Evolutionary conservation across 2,888 invertebrate genomes (phyloP).

Genomic region (Drosophila falleni): DNA sequence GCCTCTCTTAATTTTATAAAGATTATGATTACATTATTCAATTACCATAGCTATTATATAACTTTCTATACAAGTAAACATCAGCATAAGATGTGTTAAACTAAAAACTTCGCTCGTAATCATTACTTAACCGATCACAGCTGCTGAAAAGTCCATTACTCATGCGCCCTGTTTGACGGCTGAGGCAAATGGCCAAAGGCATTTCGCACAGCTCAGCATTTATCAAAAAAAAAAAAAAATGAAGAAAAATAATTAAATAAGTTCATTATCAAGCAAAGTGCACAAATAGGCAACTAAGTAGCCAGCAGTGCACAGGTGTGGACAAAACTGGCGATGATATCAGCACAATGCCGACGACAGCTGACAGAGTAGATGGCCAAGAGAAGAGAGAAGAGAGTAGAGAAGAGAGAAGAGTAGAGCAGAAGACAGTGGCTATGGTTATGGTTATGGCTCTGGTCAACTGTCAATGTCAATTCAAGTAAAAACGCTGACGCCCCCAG

Average conservation of each 20-base stretch:
- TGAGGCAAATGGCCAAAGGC: slow-evolving; percentile 27
- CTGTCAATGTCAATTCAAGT: slow-evolving; percentile 75
- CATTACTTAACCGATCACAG: slow-evolving; percentile 48
- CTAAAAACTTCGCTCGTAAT: slow-evolving; percentile 42
- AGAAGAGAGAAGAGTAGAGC: not conserved
- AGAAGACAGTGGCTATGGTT: slow-evolving; percentile 17
- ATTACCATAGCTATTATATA: slow-evolving; percentile 51
- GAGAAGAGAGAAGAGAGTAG: not conserved
- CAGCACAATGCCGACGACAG: slow-evolving; percentile 39
- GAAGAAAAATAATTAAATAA: slow-evolving; percentile 50
- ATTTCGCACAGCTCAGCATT: slow-evolving; percentile 45
- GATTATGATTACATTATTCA: slow-evolving; percentile 49
- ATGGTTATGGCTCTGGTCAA: slow-evolving; percentile 39
- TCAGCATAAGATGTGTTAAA: slow-evolving; percentile 39
- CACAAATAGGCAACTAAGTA: slow-evolving; percentile 48
- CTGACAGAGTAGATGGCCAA: slow-evolving; percentile 7
- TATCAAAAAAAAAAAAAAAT: slow-evolving; percentile 10
- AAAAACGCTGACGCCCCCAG: slow-evolving; percentile 73
- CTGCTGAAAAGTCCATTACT: slow-evolving; percentile 51
- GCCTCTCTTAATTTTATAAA: slow-evolving; percentile 10
- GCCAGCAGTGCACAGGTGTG: slow-evolving; percentile 48
- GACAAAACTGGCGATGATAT: slow-evolving; percentile 46
- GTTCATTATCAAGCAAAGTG: slow-evolving; percentile 72
- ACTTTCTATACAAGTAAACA: slow-evolving; percentile 15
- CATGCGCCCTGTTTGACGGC: slow-evolving; percentile 45